These are phyloP conservation scores for Galaxea fascicularis DNA, from an alignment of 92 coral and sea anemone species.

Conservation along the genomic window DNA sequence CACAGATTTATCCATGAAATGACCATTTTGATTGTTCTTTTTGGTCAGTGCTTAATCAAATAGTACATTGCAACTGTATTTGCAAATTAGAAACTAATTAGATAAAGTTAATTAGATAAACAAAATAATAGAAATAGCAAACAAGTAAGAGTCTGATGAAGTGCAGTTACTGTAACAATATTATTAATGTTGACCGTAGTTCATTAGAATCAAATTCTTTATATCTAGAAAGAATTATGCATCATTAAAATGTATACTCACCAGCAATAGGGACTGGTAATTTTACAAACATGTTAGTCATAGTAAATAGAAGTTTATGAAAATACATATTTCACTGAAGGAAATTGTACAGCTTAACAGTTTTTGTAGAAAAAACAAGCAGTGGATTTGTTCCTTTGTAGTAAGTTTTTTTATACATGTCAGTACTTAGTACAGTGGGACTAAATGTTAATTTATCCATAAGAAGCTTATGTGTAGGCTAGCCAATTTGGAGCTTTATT, in stretches of 20 bases:
- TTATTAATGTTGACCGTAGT: not conserved
- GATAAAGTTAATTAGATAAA: not conserved
- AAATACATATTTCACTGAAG: not conserved
- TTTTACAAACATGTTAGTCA: not conserved
- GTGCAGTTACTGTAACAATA: not conserved
- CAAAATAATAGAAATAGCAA: not conserved
- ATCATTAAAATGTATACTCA: not conserved
- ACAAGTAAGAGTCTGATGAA: not conserved
- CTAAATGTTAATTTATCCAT: not conserved
- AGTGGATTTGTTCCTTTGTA: not conserved
- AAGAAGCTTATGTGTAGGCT: not conserved
- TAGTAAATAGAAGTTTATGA: not conserved
- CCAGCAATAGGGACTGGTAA: not conserved
- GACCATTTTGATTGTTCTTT: not conserved
- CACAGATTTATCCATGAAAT: not conserved
- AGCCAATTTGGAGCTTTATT: not conserved
- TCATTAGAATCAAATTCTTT: not conserved
- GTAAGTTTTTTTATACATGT: not conserved
- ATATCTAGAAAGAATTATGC: not conserved
- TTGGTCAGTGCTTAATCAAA: not conserved
- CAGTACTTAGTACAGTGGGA: not conserved
- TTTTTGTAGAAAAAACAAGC: not conserved
- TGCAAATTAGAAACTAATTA: not conserved
- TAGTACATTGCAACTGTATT: not conserved
- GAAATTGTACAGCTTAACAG: slow-evolving; percentile 2